Conservation (phyloP, 2,888 invertebrate species). For the Saturnia japonica region DNA sequence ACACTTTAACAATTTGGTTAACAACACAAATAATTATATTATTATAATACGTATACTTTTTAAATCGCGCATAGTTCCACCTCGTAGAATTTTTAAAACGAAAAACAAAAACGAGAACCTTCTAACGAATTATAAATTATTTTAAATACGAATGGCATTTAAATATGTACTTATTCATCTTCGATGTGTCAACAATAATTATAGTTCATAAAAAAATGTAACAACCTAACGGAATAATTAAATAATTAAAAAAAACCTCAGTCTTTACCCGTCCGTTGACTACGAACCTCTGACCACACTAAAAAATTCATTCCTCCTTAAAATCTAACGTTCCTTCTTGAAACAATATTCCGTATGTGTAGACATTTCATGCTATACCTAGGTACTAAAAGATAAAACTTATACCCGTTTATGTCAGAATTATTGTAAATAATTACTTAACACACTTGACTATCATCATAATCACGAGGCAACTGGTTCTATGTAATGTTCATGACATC, state of each 20-base stretch:
- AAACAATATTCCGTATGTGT: conserved; percentile 16
- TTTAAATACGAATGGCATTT: neutral
- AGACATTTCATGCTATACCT: neutral
- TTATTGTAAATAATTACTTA: neutral
- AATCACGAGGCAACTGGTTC: conserved; percentile 10
- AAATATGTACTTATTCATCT: no score
- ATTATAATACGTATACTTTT: neutral
- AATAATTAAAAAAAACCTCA: conserved; percentile 48
- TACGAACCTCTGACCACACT: conserved; percentile 28
- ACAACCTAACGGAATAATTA: conserved; percentile 1
- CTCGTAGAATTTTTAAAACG: neutral
- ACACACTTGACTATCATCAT: neutral
- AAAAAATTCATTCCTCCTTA: conserved; percentile 27
- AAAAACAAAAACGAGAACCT: neutral
- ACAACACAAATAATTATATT: conserved; percentile 3
- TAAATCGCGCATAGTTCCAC: neutral
- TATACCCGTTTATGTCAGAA: conserved; percentile 10
- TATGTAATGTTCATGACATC: conserved; percentile 32
- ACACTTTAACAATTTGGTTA: conserved; percentile 31
- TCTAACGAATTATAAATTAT: no score
- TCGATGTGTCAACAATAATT: neutral
- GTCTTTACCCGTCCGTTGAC: conserved; percentile 46
- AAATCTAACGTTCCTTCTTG: conserved; percentile 7
- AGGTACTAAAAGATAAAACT: neutral
- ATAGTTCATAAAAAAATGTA: neutral